A percentile compares a stretch with the other conserved stretches of the same genome.
phyloP scores from a whole-genome alignment of 2,797 vertebrate genomes.

The Anguilla megastoma region DNA sequence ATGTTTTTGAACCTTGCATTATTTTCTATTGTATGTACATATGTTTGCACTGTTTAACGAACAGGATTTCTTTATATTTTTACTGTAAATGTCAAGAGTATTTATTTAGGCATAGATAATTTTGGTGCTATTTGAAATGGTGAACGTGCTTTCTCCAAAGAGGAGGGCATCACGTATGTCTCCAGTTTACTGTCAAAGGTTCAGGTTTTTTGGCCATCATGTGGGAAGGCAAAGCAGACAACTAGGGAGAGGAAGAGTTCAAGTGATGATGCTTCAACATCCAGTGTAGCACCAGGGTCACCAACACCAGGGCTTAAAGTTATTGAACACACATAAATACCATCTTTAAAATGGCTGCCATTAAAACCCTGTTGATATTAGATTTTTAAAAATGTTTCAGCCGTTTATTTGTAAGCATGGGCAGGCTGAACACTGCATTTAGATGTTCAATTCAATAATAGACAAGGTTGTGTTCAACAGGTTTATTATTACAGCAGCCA shows the following conservation, averaged over 20 bases:
- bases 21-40: slow-evolving; percentile 66
- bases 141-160: neutral
- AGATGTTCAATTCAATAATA: neutral
- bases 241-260: neutral
- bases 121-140: slow-evolving; percentile 62
- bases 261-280: neutral
- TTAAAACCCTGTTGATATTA: neutral
- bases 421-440: neutral
- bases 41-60: slow-evolving; percentile 57
- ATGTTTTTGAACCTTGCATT: slow-evolving; percentile 32
- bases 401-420: neutral
- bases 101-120: slow-evolving; percentile 70
- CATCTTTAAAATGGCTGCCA: neutral
- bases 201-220: neutral
- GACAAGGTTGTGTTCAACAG: neutral
- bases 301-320: neutral
- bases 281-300: neutral
- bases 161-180: neutral
- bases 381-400: neutral
- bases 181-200: neutral
- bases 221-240: neutral
- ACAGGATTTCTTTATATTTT: slow-evolving; percentile 63
- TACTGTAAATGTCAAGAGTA: slow-evolving; percentile 70
- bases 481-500: neutral
- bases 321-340: neutral